Percentiles rank a stretch among this genome's conserved stretches.
Conservation (phyloP, 1,140 invertebrate genomes). For the Oryctes rhinoceros region DNA sequence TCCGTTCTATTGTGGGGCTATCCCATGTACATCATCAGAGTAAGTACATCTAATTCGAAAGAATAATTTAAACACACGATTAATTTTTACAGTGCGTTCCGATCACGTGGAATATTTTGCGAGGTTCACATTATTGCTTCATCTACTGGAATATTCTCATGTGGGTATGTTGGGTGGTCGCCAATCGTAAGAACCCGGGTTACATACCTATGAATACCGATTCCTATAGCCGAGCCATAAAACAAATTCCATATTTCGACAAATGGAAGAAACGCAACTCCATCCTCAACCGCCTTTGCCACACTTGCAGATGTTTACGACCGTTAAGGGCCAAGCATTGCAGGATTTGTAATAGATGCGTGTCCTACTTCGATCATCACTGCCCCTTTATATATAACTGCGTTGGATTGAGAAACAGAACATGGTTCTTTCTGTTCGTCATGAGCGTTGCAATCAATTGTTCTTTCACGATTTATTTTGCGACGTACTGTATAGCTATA, state of each 20-base stretch:
- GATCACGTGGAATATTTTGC: constrained; percentile 87
- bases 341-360: constrained; percentile 89
- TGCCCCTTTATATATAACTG: constrained; percentile 96
- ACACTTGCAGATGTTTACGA: constrained; percentile 87
- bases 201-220: constrained; percentile 89
- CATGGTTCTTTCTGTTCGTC: constrained; percentile 92
- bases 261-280: constrained; percentile 88
- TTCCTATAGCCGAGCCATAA: constrained; percentile 87
- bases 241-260: constrained; percentile 88
- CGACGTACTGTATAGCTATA: constrained; percentile 84
- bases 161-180: constrained; percentile 92
- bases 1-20: constrained; percentile 91
- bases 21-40: constrained; percentile 89
- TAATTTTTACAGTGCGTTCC: constrained; percentile 76
- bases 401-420: constrained; percentile 83
- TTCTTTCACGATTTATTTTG: constrained; percentile 87
- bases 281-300: constrained; percentile 86
- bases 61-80: background rate
- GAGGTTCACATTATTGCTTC: constrained; percentile 87
- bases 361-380: constrained; percentile 93
- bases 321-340: constrained; percentile 92
- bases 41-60: constrained; percentile 58
- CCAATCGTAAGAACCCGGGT: constrained; percentile 87
- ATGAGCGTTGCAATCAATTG: constrained; percentile 86
- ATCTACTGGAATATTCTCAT: constrained; percentile 89